phyloP scores from a whole-genome alignment of 1,140 invertebrate genomes.

The Drosophila nigromelanica region DNA sequence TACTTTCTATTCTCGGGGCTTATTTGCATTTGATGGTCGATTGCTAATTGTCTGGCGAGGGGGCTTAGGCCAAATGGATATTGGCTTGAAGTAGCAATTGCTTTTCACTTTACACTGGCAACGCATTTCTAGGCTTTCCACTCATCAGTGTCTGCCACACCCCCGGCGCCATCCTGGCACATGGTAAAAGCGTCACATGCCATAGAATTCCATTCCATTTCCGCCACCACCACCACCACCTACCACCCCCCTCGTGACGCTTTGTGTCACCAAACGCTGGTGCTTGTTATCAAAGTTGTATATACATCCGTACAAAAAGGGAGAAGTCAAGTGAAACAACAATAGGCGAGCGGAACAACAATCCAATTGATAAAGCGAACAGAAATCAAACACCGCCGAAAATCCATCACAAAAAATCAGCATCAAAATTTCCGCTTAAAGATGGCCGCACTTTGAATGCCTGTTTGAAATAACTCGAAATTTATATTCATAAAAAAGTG shows the following conservation, averaged over 20 bases:
- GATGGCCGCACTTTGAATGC: not conserved
- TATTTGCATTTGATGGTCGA: conserved; percentile 51
- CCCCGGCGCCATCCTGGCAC: no score
- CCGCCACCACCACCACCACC: no score
- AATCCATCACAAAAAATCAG: conserved; percentile 9
- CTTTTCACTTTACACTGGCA: conserved; percentile 21
- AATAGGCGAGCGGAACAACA: conserved; percentile 26
- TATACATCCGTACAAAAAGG: conserved; percentile 31
- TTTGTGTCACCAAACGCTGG: not conserved
- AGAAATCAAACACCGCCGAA: conserved; percentile 47
- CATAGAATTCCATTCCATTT: conserved; percentile 6
- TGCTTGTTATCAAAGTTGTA: conserved; percentile 39
- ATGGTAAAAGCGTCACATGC: not conserved
- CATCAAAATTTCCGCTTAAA: not conserved
- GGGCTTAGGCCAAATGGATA: conserved; percentile 3
- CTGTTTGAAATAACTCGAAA: not conserved
- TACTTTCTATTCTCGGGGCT: conserved; percentile 10
- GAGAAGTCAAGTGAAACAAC: conserved; percentile 32
- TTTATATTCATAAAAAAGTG: no score
- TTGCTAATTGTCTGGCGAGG: conserved; percentile 34
- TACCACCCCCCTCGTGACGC: not conserved
- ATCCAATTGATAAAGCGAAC: conserved; percentile 36
- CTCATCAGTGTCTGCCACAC: not conserved
- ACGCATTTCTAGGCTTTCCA: conserved; percentile 58
- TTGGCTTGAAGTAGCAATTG: conserved; percentile 28